Conservation (phyloP, 2,797 vertebrate genomes). For the Takifugu ocellatus region DNA sequence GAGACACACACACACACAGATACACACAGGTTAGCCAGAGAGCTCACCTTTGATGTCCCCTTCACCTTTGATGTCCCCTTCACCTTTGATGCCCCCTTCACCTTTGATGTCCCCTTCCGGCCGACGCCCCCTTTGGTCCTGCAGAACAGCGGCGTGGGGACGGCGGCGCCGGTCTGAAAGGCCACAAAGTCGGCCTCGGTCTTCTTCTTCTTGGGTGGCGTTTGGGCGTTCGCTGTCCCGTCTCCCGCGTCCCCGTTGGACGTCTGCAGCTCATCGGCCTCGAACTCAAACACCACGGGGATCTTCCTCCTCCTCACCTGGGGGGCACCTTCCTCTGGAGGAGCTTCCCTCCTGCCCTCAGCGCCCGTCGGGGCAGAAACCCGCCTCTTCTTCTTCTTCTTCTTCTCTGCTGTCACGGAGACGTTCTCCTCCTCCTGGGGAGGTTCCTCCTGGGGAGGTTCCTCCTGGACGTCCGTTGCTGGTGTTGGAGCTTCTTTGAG, state of each 20-base stretch:
- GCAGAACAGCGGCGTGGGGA: slow-evolving; percentile 80
- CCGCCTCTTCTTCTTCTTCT: slow-evolving; percentile 40
- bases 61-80: no score
- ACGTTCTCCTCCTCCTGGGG: no score
- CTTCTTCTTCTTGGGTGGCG: slow-evolving; percentile 8
- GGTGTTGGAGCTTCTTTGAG: neutral
- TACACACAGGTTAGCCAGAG: no score
- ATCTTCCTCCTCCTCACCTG: slow-evolving; percentile 59
- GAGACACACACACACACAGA: no score
- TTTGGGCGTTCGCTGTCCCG: neutral
- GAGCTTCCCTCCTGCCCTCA: neutral
- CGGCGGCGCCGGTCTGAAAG: slow-evolving; percentile 37
- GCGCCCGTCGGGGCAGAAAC: no score
- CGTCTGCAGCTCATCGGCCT: slow-evolving; percentile 52
- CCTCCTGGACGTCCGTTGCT: slow-evolving; percentile 10
- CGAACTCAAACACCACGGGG: slow-evolving; percentile 58
- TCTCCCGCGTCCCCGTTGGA: slow-evolving; percentile 8
- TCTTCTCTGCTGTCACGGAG: slow-evolving; percentile 40
- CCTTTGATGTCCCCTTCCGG: slow-evolving; percentile 49
- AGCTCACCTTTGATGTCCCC: no score
- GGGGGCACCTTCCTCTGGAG: neutral
- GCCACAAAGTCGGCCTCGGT: slow-evolving; percentile 62
- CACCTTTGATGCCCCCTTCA: no score
- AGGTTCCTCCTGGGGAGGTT: neutral
- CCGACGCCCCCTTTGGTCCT: slow-evolving; percentile 62